Conservation (phyloP, 2,888 invertebrate species). For the Ornithoptera alexandrae region DNA sequence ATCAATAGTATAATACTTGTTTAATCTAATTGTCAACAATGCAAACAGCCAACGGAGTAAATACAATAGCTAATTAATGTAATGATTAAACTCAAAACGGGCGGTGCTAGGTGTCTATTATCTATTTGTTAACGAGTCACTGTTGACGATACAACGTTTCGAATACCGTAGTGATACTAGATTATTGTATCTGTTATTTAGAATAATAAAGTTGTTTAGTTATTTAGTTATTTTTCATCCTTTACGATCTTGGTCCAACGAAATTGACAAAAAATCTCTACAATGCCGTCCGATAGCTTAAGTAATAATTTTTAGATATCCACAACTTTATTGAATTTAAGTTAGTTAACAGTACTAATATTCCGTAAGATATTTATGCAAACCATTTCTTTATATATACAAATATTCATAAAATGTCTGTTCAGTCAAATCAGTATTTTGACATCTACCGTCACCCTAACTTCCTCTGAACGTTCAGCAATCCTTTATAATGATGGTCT, state of each 20-base stretch:
- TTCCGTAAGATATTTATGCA: not conserved
- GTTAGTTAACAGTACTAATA: not conserved
- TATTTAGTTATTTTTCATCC: too few relatives aligned
- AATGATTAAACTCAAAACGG: conserved; percentile 70
- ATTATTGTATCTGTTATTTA: not conserved
- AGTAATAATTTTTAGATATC: too few relatives aligned
- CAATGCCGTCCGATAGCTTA: too few relatives aligned
- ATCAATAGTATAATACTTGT: conserved; percentile 62
- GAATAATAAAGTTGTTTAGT: not conserved
- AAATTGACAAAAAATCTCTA: too few relatives aligned
- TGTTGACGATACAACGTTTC: conserved; percentile 22
- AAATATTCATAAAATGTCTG: conserved; percentile 23
- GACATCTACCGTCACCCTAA: conserved; percentile 42
- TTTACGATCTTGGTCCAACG: too few relatives aligned
- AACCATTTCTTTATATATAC: conserved; percentile 1
- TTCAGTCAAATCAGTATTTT: conserved; percentile 34
- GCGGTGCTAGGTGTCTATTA: conserved; percentile 64
- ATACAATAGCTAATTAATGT: conserved; percentile 72
- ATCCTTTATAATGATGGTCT: conserved; percentile 57
- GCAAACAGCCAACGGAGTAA: conserved; percentile 67
- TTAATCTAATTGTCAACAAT: conserved; percentile 67
- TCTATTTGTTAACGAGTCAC: conserved; percentile 52
- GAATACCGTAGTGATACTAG: not conserved
- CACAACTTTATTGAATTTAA: too few relatives aligned
- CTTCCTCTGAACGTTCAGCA: conserved; percentile 40